Conservation (phyloP, 2,797 vertebrate species). For the Acanthornis magna region DNA sequence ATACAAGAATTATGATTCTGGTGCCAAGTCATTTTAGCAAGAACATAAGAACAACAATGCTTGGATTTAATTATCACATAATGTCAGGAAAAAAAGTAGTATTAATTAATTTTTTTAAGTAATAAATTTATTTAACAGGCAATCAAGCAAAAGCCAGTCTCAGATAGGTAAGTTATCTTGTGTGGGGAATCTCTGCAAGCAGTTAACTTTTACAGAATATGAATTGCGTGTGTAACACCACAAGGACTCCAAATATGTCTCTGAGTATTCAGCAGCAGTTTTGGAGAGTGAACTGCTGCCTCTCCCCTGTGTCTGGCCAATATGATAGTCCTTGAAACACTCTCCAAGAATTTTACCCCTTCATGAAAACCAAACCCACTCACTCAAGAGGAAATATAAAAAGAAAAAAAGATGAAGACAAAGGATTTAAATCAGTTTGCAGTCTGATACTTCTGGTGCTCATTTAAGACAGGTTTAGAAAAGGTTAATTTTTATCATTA, state of each 20-base stretch:
- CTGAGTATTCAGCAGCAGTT: background rate
- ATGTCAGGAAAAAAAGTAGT: background rate
- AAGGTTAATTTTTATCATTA: background rate
- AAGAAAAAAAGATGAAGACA: fast-evolving
- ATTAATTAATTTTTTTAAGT: background rate
- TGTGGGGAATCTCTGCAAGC: background rate
- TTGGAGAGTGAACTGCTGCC: background rate
- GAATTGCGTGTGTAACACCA: background rate
- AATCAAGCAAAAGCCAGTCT: background rate
- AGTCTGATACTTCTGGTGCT: background rate
- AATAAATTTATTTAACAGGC: background rate
- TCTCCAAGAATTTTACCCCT: background rate
- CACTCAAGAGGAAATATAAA: fast-evolving
- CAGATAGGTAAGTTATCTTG: background rate
- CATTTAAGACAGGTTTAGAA: background rate
- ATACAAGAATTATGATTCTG: background rate
- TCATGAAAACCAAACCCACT: background rate
- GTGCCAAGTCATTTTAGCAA: background rate
- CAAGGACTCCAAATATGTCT: background rate
- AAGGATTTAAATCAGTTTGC: background rate
- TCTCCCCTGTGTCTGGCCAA: background rate
- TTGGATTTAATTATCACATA: background rate
- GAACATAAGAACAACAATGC: background rate
- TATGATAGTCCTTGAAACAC: background rate
- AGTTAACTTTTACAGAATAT: background rate